Conservation (phyloP, 2,113 vertebrate genomes). For the Ardeotis arabs region DNA sequence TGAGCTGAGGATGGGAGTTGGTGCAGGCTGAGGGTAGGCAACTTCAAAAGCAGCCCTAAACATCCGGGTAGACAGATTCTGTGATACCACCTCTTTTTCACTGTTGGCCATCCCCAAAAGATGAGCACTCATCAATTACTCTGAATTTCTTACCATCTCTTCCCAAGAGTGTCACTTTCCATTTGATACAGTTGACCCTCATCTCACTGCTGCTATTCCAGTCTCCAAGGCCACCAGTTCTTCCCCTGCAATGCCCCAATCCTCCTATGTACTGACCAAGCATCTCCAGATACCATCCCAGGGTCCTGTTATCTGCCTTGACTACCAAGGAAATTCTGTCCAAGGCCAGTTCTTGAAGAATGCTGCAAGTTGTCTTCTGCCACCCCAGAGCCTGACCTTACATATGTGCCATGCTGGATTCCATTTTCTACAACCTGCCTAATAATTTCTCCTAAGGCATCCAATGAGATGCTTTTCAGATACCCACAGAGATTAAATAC, state of each 20-base stretch:
- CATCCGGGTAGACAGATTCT: background rate
- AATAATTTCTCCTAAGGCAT: background rate
- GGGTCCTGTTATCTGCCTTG: background rate
- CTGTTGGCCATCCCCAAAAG: background rate
- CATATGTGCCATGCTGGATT: fast-evolving
- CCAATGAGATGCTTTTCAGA: background rate
- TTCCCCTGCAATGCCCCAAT: background rate
- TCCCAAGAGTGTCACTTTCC: background rate
- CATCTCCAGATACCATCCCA: background rate
- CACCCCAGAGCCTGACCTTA: background rate
- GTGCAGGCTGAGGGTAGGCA: background rate
- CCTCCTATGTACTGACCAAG: background rate
- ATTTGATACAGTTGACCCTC: background rate
- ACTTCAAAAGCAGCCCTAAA: background rate
- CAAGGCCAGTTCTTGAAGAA: background rate
- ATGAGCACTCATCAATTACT: background rate
- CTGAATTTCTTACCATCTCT: background rate
- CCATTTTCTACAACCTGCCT: background rate
- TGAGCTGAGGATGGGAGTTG: background rate
- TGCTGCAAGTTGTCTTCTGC: background rate
- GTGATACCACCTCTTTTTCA: background rate
- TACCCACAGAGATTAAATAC: background rate
- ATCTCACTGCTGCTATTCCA: background rate
- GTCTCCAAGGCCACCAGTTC: background rate
- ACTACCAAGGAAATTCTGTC: background rate